Percentiles rank a stretch among this genome's conserved stretches.
Evolutionary conservation across 2,797 vertebrate species (phyloP).

Genomic region (Xenentodon cancila): DNA sequence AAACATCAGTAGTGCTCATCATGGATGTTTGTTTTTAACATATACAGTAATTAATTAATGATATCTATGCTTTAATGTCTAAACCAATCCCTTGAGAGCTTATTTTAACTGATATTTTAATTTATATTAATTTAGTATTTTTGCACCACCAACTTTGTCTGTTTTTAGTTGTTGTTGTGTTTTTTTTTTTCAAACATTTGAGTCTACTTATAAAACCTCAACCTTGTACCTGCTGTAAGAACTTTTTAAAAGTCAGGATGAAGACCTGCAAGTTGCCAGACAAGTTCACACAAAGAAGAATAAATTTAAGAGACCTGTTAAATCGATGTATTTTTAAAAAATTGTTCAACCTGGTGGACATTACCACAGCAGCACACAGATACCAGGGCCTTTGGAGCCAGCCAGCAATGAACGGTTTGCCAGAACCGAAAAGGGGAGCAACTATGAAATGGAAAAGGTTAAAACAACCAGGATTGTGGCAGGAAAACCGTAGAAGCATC

Average conservation of each 20-base stretch:
- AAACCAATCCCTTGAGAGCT: too few species aligned
- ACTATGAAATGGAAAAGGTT: not conserved
- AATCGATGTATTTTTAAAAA: not conserved
- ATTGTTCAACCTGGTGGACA: not conserved
- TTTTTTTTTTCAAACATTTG: not conserved
- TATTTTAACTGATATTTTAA: too few species aligned
- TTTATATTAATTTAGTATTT: too few species aligned
- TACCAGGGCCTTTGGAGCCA: not conserved
- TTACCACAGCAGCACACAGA: not conserved
- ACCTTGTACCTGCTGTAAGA: not conserved
- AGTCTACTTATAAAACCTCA: not conserved
- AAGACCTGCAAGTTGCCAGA: not conserved
- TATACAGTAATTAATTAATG: too few species aligned
- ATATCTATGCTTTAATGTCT: too few species aligned
- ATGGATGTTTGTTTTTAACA: too few species aligned
- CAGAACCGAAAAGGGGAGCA: not conserved
- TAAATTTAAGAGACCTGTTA: not conserved
- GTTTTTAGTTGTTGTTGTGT: too few species aligned
- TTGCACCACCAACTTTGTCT: too few species aligned
- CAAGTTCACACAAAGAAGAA: not conserved
- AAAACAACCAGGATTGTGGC: not conserved
- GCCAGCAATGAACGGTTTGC: not conserved
- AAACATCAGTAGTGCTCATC: not conserved
- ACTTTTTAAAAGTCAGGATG: not conserved
- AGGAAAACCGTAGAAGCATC: not conserved